Percentiles rank a stretch among this genome's conserved stretches.
Evolutionary conservation across 2,888 invertebrate species (phyloP).

Genomic region (Entomobrya proxima): DNA sequence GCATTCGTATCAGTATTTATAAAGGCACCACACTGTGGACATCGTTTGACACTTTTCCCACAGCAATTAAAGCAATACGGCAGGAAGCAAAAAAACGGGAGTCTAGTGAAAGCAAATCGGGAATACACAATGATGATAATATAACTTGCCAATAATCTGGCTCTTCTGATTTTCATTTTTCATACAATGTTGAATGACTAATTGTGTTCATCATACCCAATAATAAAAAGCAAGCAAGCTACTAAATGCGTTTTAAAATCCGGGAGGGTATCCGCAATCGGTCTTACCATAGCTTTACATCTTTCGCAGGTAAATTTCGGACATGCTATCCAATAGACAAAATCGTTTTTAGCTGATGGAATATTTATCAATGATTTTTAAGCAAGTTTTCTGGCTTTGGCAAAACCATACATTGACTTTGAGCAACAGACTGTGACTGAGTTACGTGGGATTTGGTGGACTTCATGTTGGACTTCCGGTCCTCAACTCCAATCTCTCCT

Average conservation of each 20-base stretch:
- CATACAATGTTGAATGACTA: not conserved
- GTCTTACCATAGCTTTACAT: constrained; percentile 24
- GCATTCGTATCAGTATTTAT: not conserved
- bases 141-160: not conserved
- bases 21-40: constrained; percentile 51
- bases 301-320: not conserved
- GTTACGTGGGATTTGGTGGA: too few species aligned
- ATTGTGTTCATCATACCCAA: constrained; percentile 20
- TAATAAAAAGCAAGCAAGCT: constrained; percentile 18
- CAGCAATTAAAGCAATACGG: constrained; percentile 54
- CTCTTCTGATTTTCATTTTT: not conserved
- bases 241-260: constrained; percentile 1
- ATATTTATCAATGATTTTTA: too few species aligned
- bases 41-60: constrained; percentile 48
- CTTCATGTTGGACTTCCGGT: too few species aligned
- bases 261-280: not conserved
- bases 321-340: too few species aligned
- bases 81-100: constrained; percentile 54
- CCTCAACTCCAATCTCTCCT: too few species aligned
- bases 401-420: too few species aligned
- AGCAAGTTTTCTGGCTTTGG: too few species aligned
- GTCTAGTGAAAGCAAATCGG: not conserved
- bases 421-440: too few species aligned
- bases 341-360: too few species aligned
- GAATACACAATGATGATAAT: not conserved